Conservation (phyloP, 2,113 vertebrate species). For the Malurus cyaneus region DNA sequence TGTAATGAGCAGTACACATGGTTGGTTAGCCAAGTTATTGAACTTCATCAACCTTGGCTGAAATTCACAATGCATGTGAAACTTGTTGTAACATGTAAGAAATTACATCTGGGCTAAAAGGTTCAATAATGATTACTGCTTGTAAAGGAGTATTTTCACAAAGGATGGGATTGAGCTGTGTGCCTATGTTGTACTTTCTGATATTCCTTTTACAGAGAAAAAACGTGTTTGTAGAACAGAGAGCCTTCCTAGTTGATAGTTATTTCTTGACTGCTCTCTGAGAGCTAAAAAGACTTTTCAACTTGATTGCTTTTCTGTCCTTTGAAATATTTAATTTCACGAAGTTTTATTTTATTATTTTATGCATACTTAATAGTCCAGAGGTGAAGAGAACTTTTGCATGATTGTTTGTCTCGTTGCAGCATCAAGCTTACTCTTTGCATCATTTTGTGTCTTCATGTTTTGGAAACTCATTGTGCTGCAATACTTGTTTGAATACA, state of each 20-base stretch:
- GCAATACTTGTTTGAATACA: background rate
- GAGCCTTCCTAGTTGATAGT: background rate
- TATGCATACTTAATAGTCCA: background rate
- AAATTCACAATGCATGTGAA: conserved; percentile 81
- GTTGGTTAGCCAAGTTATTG: conserved; percentile 95
- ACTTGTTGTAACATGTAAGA: conserved; percentile 86
- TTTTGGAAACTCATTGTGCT: background rate
- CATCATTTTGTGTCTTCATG: background rate
- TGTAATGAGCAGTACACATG: conserved; percentile 87
- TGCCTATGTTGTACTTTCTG: background rate
- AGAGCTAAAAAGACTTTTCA: background rate
- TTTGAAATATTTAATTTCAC: background rate
- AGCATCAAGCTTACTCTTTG: background rate
- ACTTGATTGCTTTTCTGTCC: background rate
- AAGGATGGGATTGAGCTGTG: conserved; percentile 41
- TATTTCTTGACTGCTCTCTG: background rate
- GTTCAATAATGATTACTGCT: conserved; percentile 86
- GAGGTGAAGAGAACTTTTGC: background rate
- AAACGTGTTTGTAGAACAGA: background rate
- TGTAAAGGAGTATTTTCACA: conserved; percentile 71
- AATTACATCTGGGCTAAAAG: conserved; percentile 82
- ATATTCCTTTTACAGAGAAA: background rate
- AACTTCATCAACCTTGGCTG: conserved; percentile 93
- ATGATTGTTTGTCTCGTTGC: background rate
- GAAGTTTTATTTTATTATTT: background rate